Evolutionary conservation across 2,888 invertebrate species (phyloP).

Genomic region (Oegoconia quadripuncta): DNA sequence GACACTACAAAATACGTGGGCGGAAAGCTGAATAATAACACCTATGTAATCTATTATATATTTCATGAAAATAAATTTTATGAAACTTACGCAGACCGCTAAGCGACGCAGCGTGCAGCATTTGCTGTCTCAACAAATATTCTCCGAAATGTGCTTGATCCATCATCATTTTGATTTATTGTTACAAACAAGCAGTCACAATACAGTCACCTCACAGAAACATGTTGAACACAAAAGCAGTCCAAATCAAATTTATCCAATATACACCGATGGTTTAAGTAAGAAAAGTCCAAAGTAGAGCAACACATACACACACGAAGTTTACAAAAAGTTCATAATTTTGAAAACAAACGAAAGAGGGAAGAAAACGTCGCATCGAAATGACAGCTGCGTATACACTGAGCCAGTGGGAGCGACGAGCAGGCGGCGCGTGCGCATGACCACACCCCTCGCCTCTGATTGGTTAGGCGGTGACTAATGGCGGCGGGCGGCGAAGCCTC

Average conservation of each 20-base stretch:
- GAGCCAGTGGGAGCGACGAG: slow-evolving; percentile 36
- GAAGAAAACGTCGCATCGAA: slow-evolving; percentile 45
- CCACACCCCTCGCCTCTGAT: slow-evolving; percentile 52
- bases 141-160: slow-evolving; percentile 73
- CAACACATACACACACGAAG: slow-evolving; percentile 7
- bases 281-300: slow-evolving; percentile 24
- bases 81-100: slow-evolving; percentile 66
- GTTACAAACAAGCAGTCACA: slow-evolving; percentile 33
- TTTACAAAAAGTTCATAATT: slow-evolving; percentile 59
- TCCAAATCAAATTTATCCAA: no score
- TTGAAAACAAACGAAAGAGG: slow-evolving; percentile 39
- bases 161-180: slow-evolving; percentile 62
- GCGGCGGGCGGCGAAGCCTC: slow-evolving; percentile 52
- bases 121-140: slow-evolving; percentile 72
- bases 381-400: slow-evolving; percentile 69
- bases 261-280: slow-evolving; percentile 24
- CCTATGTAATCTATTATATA: no score
- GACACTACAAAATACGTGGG: no score
- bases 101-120: slow-evolving; percentile 69
- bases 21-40: no score
- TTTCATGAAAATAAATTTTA: no score
- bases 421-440: slow-evolving; percentile 71
- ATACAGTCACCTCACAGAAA: slow-evolving; percentile 58
- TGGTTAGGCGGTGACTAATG: slow-evolving; percentile 55
- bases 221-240: slow-evolving; percentile 34